A percentile compares a stretch with the other conserved stretches of the same genome.
These are phyloP conservation scores for Teleopsis dalmanni DNA, from an alignment of 1,140 invertebrate species.

Conservation along the genomic window DNA sequence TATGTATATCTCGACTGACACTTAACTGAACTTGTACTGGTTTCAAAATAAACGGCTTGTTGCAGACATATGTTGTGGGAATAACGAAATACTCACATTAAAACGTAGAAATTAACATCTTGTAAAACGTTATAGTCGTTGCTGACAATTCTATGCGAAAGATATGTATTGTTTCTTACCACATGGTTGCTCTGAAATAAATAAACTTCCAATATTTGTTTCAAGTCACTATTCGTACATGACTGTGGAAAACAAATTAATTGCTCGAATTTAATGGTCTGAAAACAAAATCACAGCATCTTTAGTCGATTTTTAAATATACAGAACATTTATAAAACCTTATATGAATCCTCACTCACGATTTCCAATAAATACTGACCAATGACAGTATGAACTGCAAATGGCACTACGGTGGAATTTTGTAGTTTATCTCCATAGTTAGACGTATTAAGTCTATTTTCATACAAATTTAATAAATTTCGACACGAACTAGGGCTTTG, in stretches of 20 bases:
- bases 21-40: too few relatives aligned
- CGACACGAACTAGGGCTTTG: constrained; percentile 14
- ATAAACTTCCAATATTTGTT: constrained; percentile 11
- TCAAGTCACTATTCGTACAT: constrained; percentile 8
- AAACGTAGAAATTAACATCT: constrained; percentile 13
- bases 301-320: not conserved
- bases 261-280: constrained; percentile 13
- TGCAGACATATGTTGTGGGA: too few relatives aligned
- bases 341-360: constrained; percentile 4
- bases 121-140: constrained; percentile 10
- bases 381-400: constrained; percentile 11
- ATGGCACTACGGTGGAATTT: constrained; percentile 12
- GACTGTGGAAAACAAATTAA: constrained; percentile 16
- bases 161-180: constrained; percentile 12
- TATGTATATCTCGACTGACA: too few relatives aligned
- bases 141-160: constrained; percentile 5
- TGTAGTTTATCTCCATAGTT: not conserved
- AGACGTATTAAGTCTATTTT: too few relatives aligned
- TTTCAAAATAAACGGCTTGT: too few relatives aligned
- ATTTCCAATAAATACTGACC: constrained; percentile 14
- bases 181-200: constrained; percentile 12
- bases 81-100: constrained; percentile 15
- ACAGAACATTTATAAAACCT: not conserved
- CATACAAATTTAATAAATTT: constrained; percentile 6
- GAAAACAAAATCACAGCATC: not conserved